A percentile compares a stretch with the other conserved stretches of the same genome.
phyloP scores from a whole-genome alignment of 2,888 invertebrate genomes.

The Drosophila histrio region DNA sequence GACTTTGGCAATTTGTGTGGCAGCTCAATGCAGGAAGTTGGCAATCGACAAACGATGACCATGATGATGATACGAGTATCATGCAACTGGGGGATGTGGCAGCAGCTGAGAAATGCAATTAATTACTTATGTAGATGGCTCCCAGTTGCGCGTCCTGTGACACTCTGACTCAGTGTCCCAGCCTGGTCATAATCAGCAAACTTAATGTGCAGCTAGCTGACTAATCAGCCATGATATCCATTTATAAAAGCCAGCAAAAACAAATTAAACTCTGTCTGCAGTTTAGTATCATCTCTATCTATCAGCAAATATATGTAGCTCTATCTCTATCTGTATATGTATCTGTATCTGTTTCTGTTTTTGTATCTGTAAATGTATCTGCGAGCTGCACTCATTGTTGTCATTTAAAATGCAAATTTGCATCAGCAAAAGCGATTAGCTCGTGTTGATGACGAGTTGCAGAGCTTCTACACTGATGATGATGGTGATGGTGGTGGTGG shows the following conservation, averaged over 20 bases:
- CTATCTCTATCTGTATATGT: background rate
- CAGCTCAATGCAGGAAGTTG: slow-evolving; percentile 67
- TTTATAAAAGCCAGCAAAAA: slow-evolving; percentile 62
- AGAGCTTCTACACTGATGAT: background rate
- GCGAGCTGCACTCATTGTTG: slow-evolving; percentile 43
- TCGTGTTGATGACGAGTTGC: slow-evolving; percentile 41
- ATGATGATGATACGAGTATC: slow-evolving; percentile 40
- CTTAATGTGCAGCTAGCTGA: slow-evolving; percentile 48
- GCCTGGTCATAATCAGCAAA: slow-evolving; percentile 65
- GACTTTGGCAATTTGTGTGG: slow-evolving; percentile 51
- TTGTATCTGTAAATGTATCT: slow-evolving; percentile 6
- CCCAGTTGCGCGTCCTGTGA: slow-evolving; percentile 27
- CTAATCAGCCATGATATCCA: slow-evolving; percentile 69
- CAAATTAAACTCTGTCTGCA: slow-evolving; percentile 49
- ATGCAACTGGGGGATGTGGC: slow-evolving; percentile 41
- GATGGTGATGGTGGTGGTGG: background rate
- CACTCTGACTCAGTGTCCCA: background rate
- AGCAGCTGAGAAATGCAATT: slow-evolving; percentile 64
- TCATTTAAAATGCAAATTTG: slow-evolving; percentile 69
- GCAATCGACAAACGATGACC: slow-evolving; percentile 71
- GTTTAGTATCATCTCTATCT: slow-evolving; percentile 22
- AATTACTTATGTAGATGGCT: slow-evolving; percentile 72
- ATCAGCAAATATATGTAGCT: background rate
- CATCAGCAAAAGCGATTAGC: slow-evolving; percentile 72
- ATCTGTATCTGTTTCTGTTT: slow-evolving; percentile 15